Evolutionary conservation across 2,888 invertebrate species (phyloP), one percentile per base, ranked within the genome.

Genomic region (Formica aserva): DNA sequence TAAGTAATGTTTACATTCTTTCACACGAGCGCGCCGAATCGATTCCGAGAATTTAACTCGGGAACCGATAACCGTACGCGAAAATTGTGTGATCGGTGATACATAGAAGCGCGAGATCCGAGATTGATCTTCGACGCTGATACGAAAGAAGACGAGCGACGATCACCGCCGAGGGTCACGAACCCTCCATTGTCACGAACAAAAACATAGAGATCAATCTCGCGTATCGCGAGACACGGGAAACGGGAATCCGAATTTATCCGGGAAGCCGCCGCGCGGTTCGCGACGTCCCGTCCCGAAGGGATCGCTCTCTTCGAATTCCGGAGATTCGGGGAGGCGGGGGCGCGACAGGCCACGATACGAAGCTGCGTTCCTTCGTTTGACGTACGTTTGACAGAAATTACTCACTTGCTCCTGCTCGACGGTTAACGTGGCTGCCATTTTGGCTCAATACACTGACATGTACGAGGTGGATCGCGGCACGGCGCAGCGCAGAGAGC

Each of bases 331-430:
- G 48, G 18, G 48, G 1, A 6, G 4, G 0, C 6, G 6, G 48
- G 18, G 6, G 3, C 8, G 18, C 18, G n/a, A 52, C n/a, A 8
- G 18, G n/a, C 8, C 5, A 1, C 48, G 48, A 52, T n/a, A 52
- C n/a, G n/a, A 8, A 8, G 0, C 48, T 1, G 48, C 48, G 32
- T 15, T 26, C 38, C 18, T 60, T 15, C 32, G 57, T 8, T 0
- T 45, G 32, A 26, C 29, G 62, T 26, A 57, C 41, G 45, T 82
- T 80, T 66, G 60, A 84, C 76, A 69, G 41, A 35, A 57, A 93
- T 94, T 92, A 96, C 97, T 97, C 95, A 97, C 97, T 96, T 96
- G 96, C 95, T 97, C 97, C 95, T 97, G 97, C 95, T 97, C 97
- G 95, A 96, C 96, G 95, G 97, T 97, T 96, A 97, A 96, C 94